Evolutionary conservation across 2,797 vertebrate genomes (phyloP).

Genomic region (Megaceryle alcyon): DNA sequence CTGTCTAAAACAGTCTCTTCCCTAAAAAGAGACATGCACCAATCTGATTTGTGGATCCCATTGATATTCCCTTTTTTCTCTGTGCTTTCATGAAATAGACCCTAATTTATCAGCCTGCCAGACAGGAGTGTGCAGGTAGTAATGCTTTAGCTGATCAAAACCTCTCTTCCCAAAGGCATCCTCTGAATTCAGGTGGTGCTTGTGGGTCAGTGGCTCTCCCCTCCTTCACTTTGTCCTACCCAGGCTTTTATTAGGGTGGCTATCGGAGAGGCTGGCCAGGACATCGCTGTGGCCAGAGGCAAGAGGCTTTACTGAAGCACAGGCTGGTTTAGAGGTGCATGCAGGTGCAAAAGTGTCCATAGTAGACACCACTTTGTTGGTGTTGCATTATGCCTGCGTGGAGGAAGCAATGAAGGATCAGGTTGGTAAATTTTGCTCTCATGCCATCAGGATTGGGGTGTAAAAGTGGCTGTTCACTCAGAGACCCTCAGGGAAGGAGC

Average conservation of each 20-base stretch:
- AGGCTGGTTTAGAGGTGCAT: not conserved
- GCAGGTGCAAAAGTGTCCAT: not conserved
- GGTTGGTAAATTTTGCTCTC: not conserved
- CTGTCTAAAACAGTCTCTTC: not conserved
- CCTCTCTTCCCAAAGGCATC: not conserved
- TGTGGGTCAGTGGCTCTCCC: not conserved
- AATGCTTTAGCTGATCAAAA: not conserved
- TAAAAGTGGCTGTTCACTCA: not conserved
- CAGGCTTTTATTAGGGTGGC: not conserved
- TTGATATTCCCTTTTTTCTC: not conserved
- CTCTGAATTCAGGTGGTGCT: not conserved
- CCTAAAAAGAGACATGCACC: not conserved
- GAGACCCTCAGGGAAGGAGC: not conserved
- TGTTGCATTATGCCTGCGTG: not conserved
- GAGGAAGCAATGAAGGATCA: not conserved
- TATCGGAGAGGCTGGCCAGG: not conserved
- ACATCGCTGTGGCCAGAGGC: not conserved
- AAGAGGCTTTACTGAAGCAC: not conserved
- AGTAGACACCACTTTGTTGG: not conserved
- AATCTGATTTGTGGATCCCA: not conserved
- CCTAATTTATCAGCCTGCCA: not conserved
- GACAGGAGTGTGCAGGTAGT: not conserved
- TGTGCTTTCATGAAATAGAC: not conserved
- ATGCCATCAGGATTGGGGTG: not conserved
- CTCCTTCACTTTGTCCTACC: not conserved